Evolutionary conservation across 2,797 vertebrate species (phyloP).

Genomic region (Hoplostethus atlanticus): DNA sequence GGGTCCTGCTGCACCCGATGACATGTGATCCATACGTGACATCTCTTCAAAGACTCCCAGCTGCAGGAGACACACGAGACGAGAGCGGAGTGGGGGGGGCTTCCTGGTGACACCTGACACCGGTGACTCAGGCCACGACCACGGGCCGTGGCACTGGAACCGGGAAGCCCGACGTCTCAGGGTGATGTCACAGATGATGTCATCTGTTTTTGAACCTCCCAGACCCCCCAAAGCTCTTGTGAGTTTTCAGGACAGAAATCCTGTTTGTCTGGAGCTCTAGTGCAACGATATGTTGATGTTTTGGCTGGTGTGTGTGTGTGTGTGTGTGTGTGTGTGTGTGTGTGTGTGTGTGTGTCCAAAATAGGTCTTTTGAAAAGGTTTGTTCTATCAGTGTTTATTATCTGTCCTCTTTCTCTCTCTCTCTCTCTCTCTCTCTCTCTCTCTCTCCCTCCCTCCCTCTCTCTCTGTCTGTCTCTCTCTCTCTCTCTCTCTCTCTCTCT

Average conservation of each 20-base stretch:
- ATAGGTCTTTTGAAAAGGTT: background rate
- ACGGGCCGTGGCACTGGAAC: background rate
- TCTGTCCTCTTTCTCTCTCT: too few species aligned
- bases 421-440: too few species aligned
- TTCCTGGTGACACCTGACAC: constrained; percentile 27
- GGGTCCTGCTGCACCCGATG: too few species aligned
- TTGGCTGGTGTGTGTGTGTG: background rate
- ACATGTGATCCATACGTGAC: too few species aligned
- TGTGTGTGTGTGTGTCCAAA: background rate
- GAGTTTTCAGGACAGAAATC: too few species aligned
- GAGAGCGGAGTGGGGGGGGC: too few species aligned
- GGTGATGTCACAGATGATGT: constrained; percentile 21
- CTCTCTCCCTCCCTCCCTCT: too few species aligned
- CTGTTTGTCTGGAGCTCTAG: background rate
- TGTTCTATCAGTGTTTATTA: too few species aligned
- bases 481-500: background rate
- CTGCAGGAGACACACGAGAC: too few species aligned
- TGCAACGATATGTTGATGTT: constrained; percentile 3
- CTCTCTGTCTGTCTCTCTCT: too few species aligned
- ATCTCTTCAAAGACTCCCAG: too few species aligned
- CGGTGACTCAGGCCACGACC: background rate
- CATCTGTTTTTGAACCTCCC: background rate
- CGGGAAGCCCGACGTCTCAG: background rate
- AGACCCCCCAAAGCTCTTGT: too few species aligned
- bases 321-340: background rate